These are phyloP conservation scores for Hyphantria cunea DNA, from an alignment of 1,140 invertebrate genomes.

Conservation along the genomic window DNA sequence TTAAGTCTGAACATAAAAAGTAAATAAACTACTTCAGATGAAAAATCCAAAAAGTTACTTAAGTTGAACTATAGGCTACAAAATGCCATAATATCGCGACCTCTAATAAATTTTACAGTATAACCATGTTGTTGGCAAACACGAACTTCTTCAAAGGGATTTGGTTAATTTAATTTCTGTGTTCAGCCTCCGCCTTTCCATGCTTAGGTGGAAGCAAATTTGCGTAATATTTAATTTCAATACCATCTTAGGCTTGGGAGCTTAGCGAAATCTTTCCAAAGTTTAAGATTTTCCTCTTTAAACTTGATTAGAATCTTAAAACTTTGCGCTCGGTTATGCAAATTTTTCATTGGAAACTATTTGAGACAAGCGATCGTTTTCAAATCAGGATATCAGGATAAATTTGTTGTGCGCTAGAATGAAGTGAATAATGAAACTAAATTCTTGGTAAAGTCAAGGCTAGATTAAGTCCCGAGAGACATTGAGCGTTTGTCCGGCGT, in stretches of 20 bases:
- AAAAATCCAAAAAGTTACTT: too few relatives aligned
- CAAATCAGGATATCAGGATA: constrained; percentile 14
- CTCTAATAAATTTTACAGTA: constrained; percentile 51
- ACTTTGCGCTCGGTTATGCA: constrained; percentile 15
- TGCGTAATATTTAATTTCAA: constrained; percentile 54
- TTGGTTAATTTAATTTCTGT: constrained; percentile 56
- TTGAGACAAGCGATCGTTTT: constrained; percentile 5
- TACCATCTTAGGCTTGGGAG: constrained; percentile 40
- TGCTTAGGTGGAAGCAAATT: constrained; percentile 47
- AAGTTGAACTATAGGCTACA: constrained; percentile 10
- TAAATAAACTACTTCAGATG: too few relatives aligned
- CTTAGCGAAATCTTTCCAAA: constrained; percentile 40
- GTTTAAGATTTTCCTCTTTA: constrained; percentile 32
- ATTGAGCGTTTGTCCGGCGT: constrained; percentile 32
- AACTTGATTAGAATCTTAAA: constrained; percentile 38
- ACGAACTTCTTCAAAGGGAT: constrained; percentile 56
- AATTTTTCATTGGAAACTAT: constrained; percentile 12
- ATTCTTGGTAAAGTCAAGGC: constrained; percentile 5
- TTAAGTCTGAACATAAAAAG: too few relatives aligned
- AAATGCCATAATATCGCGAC: constrained; percentile 33
- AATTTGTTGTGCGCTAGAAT: constrained; percentile 7
- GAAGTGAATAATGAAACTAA: constrained; percentile 9
- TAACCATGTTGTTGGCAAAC: constrained; percentile 47
- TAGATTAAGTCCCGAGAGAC: constrained; percentile 19
- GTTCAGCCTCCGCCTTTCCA: constrained; percentile 45